Percentiles rank a stretch among this genome's conserved stretches.
Evolutionary conservation across 2,113 vertebrate genomes (phyloP).

Genomic region (Neomonachus schauinslandi): DNA sequence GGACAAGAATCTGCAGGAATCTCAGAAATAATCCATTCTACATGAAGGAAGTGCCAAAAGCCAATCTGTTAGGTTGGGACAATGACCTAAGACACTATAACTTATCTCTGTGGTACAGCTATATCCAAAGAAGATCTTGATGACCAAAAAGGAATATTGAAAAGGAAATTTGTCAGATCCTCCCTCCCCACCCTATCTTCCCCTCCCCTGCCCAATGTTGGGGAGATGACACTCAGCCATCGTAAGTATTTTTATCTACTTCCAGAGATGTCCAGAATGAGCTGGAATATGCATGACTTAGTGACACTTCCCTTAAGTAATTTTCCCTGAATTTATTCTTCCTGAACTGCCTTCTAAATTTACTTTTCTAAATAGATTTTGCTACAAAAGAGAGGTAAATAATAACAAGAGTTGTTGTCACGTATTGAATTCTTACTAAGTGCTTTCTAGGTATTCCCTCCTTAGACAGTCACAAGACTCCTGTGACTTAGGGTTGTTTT

Average conservation of each 20-base stretch:
- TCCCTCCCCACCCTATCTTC: not conserved
- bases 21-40: not conserved
- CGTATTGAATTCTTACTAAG: not conserved
- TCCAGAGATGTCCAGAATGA: not conserved
- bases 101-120: not conserved
- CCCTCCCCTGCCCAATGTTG: not conserved
- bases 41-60: not conserved
- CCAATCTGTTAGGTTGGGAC: not conserved
- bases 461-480: not conserved
- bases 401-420: not conserved
- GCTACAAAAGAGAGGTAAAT: not conserved
- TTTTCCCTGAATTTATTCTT: slow-evolving; percentile 28
- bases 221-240: not conserved
- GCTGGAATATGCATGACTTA: not conserved
- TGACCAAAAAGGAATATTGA: not conserved
- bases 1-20: not conserved
- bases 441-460: not conserved
- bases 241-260: not conserved
- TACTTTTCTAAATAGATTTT: slow-evolving; percentile 7
- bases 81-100: not conserved
- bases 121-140: not conserved
- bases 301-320: not conserved
- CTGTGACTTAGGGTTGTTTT: not conserved
- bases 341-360: not conserved
- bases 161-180: not conserved